Base-by-base conservation (phyloP, 2,113 vertebrate genomes). In the Lamprologus tigripictilis region DNA sequence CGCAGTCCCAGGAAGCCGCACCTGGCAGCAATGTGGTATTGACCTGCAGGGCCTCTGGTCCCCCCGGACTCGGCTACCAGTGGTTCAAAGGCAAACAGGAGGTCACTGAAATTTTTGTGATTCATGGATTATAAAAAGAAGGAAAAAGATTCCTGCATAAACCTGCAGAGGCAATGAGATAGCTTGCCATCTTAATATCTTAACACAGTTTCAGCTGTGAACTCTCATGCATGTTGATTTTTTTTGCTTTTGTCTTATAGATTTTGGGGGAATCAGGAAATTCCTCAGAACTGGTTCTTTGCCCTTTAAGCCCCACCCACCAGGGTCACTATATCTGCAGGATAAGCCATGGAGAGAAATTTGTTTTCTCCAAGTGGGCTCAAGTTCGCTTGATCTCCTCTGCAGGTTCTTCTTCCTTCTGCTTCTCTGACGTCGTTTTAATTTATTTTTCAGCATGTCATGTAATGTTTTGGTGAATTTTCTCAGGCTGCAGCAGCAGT, bases 41-140 rank as follows among this genome's bases (percentile, higher is more conserved):
- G 89, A 94, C 85, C 86, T 98, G 97, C 93, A 91, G 84, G 57
- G 97, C 96, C 0, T 61, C 79, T 0, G 97, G 97, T 16, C 96
- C 96, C 0, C 91, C 93, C 0, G 96, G 96, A 8, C 95, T 98
- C 1, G 1, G 2, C 3, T 98, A 97, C 93, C 97, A 97, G 93
- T 98, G 97, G 97, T 98, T 98, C 95, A 96, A 92, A 13, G 96
- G 96, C 81, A 97, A 95, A 91, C 91, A 82, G 13, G 97, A 98
- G 97, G 97, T 98, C 71, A 90, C 90, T 57, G 4, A 9, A 3
- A 78, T 33, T 51, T 47, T 54, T 73, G 2, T 21, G 4, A 73
- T 45, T 12, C 8, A 31, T 3, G 33, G 9, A 55, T 37, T 10
- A 33, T 83, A 8, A 68, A 58, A 78, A 76, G 0, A 19, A 76